phyloP scores from a whole-genome alignment of 2,888 invertebrate genomes.

The Hydraecia micacea region DNA sequence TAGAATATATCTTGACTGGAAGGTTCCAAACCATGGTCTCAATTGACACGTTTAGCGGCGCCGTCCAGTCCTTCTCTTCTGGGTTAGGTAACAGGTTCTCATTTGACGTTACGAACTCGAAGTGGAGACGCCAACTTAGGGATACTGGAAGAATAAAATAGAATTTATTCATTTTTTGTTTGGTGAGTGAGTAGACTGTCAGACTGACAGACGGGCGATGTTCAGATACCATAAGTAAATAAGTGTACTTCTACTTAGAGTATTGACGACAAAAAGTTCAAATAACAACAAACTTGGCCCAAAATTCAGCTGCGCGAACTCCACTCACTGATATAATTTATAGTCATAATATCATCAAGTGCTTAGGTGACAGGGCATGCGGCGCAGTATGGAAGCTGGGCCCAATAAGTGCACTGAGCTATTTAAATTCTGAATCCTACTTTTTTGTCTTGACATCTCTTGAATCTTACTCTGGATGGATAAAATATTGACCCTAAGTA shows the following conservation, averaged over 20 bases:
- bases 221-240: background rate
- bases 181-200: background rate
- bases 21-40: constrained; percentile 99
- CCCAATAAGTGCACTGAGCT: background rate
- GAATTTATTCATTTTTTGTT: background rate
- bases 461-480: background rate
- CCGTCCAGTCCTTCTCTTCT: constrained; percentile 93
- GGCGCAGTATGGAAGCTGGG: background rate
- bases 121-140: constrained; percentile 98
- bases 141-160: constrained; percentile 91
- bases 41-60: constrained; percentile 96
- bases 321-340: background rate
- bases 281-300: too few relatives aligned
- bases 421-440: background rate
- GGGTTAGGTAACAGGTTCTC: constrained; percentile 91
- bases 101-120: constrained; percentile 98
- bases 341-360: background rate
- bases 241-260: background rate
- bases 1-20: constrained; percentile 98
- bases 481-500: background rate
- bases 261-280: background rate
- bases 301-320: background rate
- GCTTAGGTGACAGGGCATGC: background rate
- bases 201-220: background rate
- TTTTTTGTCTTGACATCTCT: background rate